Evolutionary conservation across 2,888 invertebrate genomes (phyloP).

Genomic region (Polydrusus cervinus): DNA sequence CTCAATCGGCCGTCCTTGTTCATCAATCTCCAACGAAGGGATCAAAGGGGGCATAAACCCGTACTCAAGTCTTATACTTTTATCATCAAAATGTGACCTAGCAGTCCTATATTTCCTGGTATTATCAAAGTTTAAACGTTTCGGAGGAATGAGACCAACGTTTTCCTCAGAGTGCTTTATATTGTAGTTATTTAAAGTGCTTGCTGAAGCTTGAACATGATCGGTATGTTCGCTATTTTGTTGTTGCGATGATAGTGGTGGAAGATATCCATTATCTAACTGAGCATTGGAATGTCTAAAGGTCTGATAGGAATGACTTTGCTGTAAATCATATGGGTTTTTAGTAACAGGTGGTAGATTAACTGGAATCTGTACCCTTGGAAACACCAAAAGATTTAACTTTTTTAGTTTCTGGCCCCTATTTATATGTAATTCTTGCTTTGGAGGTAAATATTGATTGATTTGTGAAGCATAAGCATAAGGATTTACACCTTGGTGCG

Average conservation of each 20-base stretch:
- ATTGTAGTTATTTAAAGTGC: slow-evolving; percentile 51
- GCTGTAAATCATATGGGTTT: slow-evolving; percentile 44
- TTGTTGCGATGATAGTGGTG: slow-evolving; percentile 35
- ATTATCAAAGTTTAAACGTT: slow-evolving; percentile 58
- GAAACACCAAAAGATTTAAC: slow-evolving; percentile 45
- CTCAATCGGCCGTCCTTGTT: slow-evolving; percentile 79
- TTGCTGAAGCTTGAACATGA: slow-evolving; percentile 35
- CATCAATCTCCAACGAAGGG: slow-evolving; percentile 86
- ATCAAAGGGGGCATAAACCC: slow-evolving; percentile 88
- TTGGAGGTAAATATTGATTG: slow-evolving; percentile 58
- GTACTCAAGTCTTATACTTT: slow-evolving; percentile 84
- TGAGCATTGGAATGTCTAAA: slow-evolving; percentile 49
- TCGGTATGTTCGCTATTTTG: slow-evolving; percentile 1
- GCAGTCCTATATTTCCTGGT: slow-evolving; percentile 61
- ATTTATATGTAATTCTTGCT: slow-evolving; percentile 47
- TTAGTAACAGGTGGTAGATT: slow-evolving; percentile 41
- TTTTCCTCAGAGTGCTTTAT: slow-evolving; percentile 65
- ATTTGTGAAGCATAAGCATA: slow-evolving; percentile 58
- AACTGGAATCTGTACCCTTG: slow-evolving; percentile 24
- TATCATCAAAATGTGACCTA: slow-evolving; percentile 76
- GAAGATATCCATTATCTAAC: slow-evolving; percentile 55
- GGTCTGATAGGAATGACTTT: slow-evolving; percentile 25
- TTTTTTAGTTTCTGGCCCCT: slow-evolving; percentile 47
- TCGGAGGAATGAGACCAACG: slow-evolving; percentile 74
- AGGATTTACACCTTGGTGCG: neutral